phyloP scores from a whole-genome alignment of 2,888 invertebrate genomes.

The Dryobota labecula region DNA sequence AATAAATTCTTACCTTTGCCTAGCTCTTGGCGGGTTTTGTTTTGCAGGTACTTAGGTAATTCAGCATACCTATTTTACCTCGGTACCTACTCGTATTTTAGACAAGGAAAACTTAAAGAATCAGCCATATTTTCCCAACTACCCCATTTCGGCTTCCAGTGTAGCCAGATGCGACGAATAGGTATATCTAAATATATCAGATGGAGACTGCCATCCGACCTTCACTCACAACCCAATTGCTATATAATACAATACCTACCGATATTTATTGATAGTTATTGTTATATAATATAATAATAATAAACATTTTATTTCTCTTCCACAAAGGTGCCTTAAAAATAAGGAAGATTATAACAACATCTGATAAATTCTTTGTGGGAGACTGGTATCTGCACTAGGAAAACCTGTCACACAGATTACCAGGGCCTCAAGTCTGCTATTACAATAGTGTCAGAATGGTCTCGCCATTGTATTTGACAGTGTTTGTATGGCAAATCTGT shows the following conservation, averaged over 20 bases:
- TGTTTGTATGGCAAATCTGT: too few species aligned
- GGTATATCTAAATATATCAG: not conserved
- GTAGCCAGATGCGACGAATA: not conserved
- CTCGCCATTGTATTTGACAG: too few species aligned
- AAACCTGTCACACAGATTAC: too few species aligned
- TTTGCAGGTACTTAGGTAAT: not conserved
- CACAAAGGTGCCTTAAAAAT: too few species aligned
- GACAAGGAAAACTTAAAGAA: not conserved
- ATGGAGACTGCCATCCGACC: not conserved
- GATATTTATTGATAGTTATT: not conserved
- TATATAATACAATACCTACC: not conserved
- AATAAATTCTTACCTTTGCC: not conserved
- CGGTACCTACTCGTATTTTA: not conserved
- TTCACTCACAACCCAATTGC: not conserved
- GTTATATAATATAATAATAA: too few species aligned
- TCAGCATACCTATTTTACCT: not conserved
- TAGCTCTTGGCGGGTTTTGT: not conserved
- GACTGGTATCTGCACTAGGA: too few species aligned
- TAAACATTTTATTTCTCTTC: too few species aligned
- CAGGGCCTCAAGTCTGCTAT: too few species aligned
- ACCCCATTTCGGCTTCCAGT: not conserved
- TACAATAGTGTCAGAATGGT: too few species aligned
- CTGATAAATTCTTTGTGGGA: too few species aligned
- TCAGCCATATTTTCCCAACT: not conserved
- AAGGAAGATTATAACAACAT: too few species aligned